Evolutionary conservation across 2,797 vertebrate genomes (phyloP).

Genomic region (Phoxinus dragarum): DNA sequence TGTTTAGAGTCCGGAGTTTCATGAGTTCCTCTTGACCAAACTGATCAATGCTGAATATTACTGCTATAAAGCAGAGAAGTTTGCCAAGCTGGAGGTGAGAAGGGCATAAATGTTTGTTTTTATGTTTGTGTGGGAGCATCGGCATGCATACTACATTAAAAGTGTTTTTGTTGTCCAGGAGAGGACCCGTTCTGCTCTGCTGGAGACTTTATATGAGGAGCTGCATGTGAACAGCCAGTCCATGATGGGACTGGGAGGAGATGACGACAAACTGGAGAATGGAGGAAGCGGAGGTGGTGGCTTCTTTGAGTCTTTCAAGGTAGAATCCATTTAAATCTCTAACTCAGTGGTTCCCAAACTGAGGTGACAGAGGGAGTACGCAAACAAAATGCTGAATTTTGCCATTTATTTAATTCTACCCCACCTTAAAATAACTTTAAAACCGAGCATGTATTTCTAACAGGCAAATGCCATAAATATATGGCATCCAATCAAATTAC

Average conservation of each 20-base stretch:
- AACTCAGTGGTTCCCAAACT: not conserved
- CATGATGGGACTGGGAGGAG: slow-evolving; percentile 91
- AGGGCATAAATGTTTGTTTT: not conserved
- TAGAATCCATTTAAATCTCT: slow-evolving; percentile 67
- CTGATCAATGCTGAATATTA: slow-evolving; percentile 97
- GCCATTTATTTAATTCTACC: too few species aligned
- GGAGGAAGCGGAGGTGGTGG: slow-evolving; percentile 82
- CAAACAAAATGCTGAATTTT: not conserved
- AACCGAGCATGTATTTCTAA: too few species aligned
- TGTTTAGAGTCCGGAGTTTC: slow-evolving; percentile 87
- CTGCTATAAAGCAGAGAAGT: slow-evolving; percentile 97
- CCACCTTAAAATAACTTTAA: too few species aligned
- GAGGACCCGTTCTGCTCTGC: slow-evolving; percentile 87
- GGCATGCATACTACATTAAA: not conserved
- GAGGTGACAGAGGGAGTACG: too few species aligned
- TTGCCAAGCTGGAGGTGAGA: slow-evolving; percentile 94
- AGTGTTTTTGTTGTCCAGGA: slow-evolving; percentile 76
- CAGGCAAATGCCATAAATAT: too few species aligned
- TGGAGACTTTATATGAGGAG: slow-evolving; percentile 94
- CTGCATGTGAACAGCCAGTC: slow-evolving; percentile 92
- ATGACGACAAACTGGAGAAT: slow-evolving; percentile 93
- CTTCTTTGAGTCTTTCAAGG: slow-evolving; percentile 96
- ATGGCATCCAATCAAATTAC: too few species aligned
- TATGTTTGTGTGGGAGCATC: not conserved
- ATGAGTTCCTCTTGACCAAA: slow-evolving; percentile 94